Evolutionary conservation across 2,113 vertebrate genomes (phyloP).

Genomic region (Odocoileus virginianus): DNA sequence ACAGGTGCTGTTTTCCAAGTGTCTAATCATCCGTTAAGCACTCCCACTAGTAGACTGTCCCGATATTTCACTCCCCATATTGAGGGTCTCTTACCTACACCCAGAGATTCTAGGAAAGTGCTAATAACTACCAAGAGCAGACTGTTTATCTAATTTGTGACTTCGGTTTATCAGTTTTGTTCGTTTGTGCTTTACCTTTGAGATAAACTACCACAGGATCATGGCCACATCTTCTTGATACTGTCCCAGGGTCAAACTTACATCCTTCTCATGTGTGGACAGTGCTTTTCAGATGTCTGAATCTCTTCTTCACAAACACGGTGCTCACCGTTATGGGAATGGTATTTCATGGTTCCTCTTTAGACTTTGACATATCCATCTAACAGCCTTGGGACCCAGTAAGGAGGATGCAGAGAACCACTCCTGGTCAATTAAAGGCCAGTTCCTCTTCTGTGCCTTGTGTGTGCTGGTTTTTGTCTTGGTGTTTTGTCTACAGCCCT

Average conservation of each 20-base stretch:
- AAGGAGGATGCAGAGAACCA: background rate
- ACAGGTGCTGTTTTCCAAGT: background rate
- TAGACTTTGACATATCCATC: background rate
- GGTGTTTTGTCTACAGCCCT: background rate
- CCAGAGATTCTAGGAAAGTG: background rate
- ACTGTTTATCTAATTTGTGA: background rate
- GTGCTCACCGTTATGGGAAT: background rate
- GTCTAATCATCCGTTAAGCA: background rate
- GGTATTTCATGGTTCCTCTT: background rate
- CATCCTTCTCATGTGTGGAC: background rate
- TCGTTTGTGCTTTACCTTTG: background rate
- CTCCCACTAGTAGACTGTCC: background rate
- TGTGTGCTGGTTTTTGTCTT: background rate
- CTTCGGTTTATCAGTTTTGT: background rate
- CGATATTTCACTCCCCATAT: background rate
- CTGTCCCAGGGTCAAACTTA: background rate
- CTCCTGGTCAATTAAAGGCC: background rate
- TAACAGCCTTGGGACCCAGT: background rate
- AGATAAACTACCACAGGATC: background rate
- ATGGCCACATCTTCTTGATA: background rate
- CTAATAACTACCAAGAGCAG: background rate
- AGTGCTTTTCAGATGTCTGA: background rate
- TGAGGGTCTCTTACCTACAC: background rate
- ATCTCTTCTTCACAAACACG: background rate
- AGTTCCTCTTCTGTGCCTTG: background rate